Evolutionary conservation across 2,888 invertebrate genomes (phyloP), one percentile per base, ranked within the genome.

Genomic region (Lasioglossum leucozonium): DNA sequence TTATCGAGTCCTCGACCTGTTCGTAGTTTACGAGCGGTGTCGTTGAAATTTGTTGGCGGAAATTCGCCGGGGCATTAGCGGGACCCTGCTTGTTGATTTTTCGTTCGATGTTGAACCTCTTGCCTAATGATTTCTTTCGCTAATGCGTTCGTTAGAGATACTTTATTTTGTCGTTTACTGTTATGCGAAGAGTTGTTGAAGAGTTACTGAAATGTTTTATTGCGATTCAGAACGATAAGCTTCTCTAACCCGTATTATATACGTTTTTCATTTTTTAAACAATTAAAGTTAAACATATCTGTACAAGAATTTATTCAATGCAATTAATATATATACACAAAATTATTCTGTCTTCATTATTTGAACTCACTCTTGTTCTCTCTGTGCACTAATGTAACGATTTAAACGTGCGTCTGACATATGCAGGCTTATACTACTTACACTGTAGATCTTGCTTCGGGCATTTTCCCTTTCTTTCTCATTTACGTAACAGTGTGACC

Each of bases 1-100:
- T 22, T 30, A 51, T 47, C 51, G 30, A 72, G 47, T 22, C 11
- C 22, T 62, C 62, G 72, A 34, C 51, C 30, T 51, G 47, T 72
- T 67, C 30, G 4, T 11, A 18, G 30, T n/a, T 26, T 10, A 10
- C 67, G 37, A 37, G 18, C 67, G 37, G 22, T 37, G 67, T 18
- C 67, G 67, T 34, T 30, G 62, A 62, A 62, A 62, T 62, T 62
- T 62, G 62, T 62, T 62, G 30, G 62, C 30, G 30, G 62, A 62
- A 30, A 62, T 62, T 62, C 62, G 26, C 30, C 16, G 62, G 13
- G 2, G 30, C 30, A 30, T 62, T 30, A 62, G 16, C 62, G 62
- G 2, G 30, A 62, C 1, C n/a, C n/a, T 4, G 30, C 16, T 62
- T 62, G 62, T 62, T 62, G 62, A 62, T 62, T 30, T 62, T 62